These are phyloP conservation scores for Pseudococcus viburni DNA, from an alignment of 2,888 invertebrate species.

Conservation along the genomic window DNA sequence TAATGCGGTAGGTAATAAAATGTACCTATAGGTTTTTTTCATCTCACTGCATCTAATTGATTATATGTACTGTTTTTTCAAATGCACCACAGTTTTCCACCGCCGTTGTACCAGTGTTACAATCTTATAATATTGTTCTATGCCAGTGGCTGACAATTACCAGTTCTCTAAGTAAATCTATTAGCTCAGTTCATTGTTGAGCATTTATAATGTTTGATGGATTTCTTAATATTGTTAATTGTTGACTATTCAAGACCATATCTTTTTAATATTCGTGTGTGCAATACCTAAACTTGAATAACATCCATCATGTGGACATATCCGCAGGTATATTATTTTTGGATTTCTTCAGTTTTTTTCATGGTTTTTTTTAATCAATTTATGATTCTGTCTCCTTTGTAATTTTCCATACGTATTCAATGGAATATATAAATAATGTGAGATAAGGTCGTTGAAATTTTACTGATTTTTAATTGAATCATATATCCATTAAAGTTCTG, in stretches of 20 bases:
- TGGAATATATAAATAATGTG: too few relatives aligned
- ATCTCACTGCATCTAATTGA: constrained; percentile 35
- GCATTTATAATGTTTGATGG: constrained; percentile 62
- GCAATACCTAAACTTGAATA: constrained; percentile 28
- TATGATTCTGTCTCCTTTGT: background rate
- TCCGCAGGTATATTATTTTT: constrained; percentile 57
- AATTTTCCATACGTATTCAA: too few relatives aligned
- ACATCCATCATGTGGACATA: constrained; percentile 50
- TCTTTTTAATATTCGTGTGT: background rate
- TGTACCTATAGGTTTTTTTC: constrained; percentile 43
- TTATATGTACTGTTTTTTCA: constrained; percentile 24
- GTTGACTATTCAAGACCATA: background rate
- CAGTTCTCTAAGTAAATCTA: constrained; percentile 51
- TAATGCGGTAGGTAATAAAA: background rate
- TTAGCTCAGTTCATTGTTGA: constrained; percentile 63
- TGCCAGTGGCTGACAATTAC: constrained; percentile 56
- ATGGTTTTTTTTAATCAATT: background rate
- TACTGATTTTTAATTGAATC: too few relatives aligned
- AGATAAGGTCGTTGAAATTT: too few relatives aligned
- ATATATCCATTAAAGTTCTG: too few relatives aligned
- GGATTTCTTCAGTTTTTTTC: background rate
- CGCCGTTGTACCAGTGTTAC: constrained; percentile 55
- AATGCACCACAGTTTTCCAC: constrained; percentile 63
- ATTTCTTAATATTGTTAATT: constrained; percentile 60
- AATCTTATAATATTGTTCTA: constrained; percentile 63